These are phyloP conservation scores for Agrotis puta DNA, from an alignment of 2,888 invertebrate species.

Conservation along the genomic window DNA sequence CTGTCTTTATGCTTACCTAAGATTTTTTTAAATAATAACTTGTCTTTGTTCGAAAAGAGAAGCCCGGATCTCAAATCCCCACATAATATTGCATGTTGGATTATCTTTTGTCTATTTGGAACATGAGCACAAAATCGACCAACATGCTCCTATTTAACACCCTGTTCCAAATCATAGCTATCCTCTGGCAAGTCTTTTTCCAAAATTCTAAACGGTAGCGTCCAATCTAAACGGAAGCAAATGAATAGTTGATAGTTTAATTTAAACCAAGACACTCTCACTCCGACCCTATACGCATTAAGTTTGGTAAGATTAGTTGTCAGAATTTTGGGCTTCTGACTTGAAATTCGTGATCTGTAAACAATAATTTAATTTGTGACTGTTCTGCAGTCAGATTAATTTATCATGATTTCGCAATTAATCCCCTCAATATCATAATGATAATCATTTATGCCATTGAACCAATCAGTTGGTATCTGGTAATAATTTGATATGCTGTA, in stretches of 20 bases:
- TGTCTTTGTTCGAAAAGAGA: too few relatives aligned
- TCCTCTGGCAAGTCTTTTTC: too few relatives aligned
- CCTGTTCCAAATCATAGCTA: not conserved
- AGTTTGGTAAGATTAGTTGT: too few relatives aligned
- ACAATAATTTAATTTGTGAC: not conserved
- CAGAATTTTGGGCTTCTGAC: not conserved
- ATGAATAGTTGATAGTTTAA: not conserved
- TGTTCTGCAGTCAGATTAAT: not conserved
- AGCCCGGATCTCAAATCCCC: too few relatives aligned
- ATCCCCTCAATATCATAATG: not conserved
- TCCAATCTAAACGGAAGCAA: not conserved
- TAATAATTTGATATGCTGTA: not conserved
- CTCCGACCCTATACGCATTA: too few relatives aligned
- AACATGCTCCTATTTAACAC: too few relatives aligned
- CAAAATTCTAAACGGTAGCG: too few relatives aligned
- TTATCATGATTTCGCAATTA: conserved; percentile 12
- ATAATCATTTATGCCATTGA: not conserved
- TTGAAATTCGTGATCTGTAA: not conserved
- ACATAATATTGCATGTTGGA: too few relatives aligned
- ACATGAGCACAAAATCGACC: not conserved
- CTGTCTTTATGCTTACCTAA: not conserved
- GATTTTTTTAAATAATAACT: too few relatives aligned
- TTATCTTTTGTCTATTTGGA: not conserved
- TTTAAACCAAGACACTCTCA: too few relatives aligned
- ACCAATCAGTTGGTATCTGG: not conserved